phyloP scores from a whole-genome alignment of 2,888 invertebrate genomes.

The Archips xylosteana region DNA sequence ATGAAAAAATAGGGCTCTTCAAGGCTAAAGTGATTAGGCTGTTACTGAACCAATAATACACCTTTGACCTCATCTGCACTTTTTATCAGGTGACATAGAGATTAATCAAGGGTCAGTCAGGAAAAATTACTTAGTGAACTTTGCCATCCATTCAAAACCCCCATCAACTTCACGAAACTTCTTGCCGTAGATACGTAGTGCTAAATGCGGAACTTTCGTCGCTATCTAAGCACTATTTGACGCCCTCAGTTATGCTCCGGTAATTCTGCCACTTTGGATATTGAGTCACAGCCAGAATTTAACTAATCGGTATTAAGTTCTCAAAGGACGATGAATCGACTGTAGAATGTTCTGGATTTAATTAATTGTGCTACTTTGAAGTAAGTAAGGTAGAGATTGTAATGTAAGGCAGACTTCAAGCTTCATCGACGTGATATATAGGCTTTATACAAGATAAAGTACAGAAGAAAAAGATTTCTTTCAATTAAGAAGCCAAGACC shows the following conservation, averaged over 20 bases:
- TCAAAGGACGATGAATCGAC: constrained; percentile 8
- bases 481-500: not conserved
- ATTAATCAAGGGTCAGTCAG: too few species aligned
- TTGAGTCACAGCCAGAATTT: constrained; percentile 15
- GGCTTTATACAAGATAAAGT: too few species aligned
- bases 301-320: constrained; percentile 15
- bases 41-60: too few species aligned
- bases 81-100: too few species aligned
- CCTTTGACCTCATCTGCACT: too few species aligned
- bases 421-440: not conserved
- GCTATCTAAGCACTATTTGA: constrained; percentile 25
- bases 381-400: not conserved
- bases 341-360: not conserved
- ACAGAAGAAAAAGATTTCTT: not conserved
- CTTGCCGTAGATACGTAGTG: constrained; percentile 1
- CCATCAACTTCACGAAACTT: not conserved
- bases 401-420: not conserved
- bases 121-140: too few species aligned
- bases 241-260: not conserved
- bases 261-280: constrained; percentile 12
- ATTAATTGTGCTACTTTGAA: not conserved
- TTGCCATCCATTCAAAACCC: not conserved
- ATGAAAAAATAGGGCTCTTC: too few species aligned
- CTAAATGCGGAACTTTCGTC: constrained; percentile 12
- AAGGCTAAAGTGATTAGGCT: too few species aligned